These are phyloP conservation scores for Turritopsis rubra DNA, from an alignment of 30 jellyfish, hydroid and myxozoan genomes.

Conservation along the genomic window DNA sequence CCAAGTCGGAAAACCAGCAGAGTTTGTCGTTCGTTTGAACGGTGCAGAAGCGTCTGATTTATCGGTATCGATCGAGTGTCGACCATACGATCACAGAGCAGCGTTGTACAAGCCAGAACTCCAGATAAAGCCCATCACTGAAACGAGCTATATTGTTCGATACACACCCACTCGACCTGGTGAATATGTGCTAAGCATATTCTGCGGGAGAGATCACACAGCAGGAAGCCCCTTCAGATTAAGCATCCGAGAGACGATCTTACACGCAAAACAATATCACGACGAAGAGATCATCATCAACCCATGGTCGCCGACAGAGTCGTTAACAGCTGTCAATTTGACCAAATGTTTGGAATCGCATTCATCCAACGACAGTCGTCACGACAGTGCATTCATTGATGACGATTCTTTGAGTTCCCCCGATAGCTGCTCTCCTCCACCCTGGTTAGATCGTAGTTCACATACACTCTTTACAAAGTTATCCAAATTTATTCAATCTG, in stretches of 20 bases:
- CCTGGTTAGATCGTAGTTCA: constrained; percentile 10
- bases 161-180: constrained; percentile 93
- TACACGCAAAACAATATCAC: not conserved
- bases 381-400: constrained; percentile 14
- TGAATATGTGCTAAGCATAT: constrained; percentile 45
- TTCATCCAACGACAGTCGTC: constrained; percentile 2
- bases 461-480: not conserved
- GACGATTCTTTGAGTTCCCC: constrained; percentile 1
- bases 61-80: constrained; percentile 71
- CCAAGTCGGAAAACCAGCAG: constrained; percentile 91
- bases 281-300: constrained; percentile 24
- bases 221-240: constrained; percentile 74
- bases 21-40: constrained; percentile 60
- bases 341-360: constrained; percentile 15
- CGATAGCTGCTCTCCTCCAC: constrained; percentile 17
- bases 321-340: not conserved
- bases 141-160: constrained; percentile 57
- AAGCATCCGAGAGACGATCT: constrained; percentile 41
- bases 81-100: constrained; percentile 55
- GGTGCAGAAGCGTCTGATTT: constrained; percentile 50
- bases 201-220: constrained; percentile 65
- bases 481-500: constrained; percentile 13
- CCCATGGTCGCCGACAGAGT: not conserved
- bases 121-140: constrained; percentile 63
- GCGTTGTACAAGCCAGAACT: constrained; percentile 62